phyloP scores from a whole-genome alignment of 2,113 vertebrate genomes.

The Emydocephalus ijimae region DNA sequence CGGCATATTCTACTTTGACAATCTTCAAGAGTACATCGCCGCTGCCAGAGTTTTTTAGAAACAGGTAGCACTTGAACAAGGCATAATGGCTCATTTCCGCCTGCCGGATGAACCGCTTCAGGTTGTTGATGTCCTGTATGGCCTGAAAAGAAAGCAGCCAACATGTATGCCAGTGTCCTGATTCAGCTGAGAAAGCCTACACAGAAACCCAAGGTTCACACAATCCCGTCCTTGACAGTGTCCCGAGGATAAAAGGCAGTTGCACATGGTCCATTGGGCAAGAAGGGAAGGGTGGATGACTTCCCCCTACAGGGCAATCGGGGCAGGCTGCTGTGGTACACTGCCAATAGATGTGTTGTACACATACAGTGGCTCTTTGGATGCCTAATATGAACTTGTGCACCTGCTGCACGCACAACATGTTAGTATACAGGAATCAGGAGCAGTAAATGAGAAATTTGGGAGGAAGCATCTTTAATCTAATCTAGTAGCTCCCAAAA shows the following conservation, averaged over 20 bases:
- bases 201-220: neutral
- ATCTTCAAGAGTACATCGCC: slow-evolving; percentile 90
- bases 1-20: slow-evolving; percentile 87
- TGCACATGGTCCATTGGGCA: neutral
- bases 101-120: slow-evolving; percentile 94
- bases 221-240: neutral
- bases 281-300: no score
- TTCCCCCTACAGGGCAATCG: neutral
- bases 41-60: slow-evolving; percentile 92
- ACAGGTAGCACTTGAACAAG: slow-evolving; percentile 90
- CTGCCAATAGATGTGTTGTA: neutral
- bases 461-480: neutral
- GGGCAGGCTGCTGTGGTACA: neutral
- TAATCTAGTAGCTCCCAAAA: neutral
- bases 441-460: slow-evolving; percentile 12
- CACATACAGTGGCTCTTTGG: neutral
- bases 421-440: accelerated
- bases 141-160: slow-evolving; percentile 73
- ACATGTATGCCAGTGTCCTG: neutral
- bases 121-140: slow-evolving; percentile 97
- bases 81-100: slow-evolving; percentile 97
- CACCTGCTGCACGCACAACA: accelerated
- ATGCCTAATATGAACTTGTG: neutral
- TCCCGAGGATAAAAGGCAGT: neutral
- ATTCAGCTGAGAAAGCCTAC: neutral